These are phyloP conservation scores for Rhinatrema bivittatum DNA, from an alignment of 2,797 vertebrate species.

Conservation along the genomic window DNA sequence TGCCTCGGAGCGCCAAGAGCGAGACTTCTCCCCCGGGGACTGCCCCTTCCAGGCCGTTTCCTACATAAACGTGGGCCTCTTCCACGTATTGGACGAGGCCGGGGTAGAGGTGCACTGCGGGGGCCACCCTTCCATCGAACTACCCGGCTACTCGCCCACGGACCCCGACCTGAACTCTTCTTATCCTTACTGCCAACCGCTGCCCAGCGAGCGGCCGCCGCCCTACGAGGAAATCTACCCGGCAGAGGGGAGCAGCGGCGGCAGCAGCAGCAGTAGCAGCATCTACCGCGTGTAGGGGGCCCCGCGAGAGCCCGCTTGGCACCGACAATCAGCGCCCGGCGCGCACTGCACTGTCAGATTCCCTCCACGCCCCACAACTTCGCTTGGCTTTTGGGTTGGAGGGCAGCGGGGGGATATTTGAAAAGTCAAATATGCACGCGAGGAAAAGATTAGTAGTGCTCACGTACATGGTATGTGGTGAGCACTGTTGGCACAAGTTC, in stretches of 20 bases:
- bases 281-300: conserved; percentile 2
- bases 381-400: not conserved
- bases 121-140: conserved; percentile 85
- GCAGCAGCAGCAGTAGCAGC: conserved; percentile 20
- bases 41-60: conserved; percentile 73
- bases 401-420: not conserved
- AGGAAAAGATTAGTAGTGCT: not conserved
- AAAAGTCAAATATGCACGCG: conserved; percentile 3
- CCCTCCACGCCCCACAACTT: not conserved
- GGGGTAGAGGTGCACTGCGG: conserved; percentile 80
- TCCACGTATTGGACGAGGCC: conserved; percentile 70
- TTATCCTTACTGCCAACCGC: conserved; percentile 82
- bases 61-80: conserved; percentile 82
- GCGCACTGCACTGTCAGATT: conserved; percentile 1
- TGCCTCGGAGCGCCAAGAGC: conserved; percentile 73
- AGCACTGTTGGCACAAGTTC: too few relatives aligned
- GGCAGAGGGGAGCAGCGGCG: conserved; percentile 53
- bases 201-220: conserved; percentile 75
- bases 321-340: conserved; percentile 54
- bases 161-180: conserved; percentile 81
- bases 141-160: conserved; percentile 82
- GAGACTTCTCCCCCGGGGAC: conserved; percentile 61
- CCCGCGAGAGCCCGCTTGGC: conserved; percentile 21
- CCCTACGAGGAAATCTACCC: conserved; percentile 86
- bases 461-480: too few relatives aligned